These are phyloP conservation scores for Anthopleura sola DNA, from an alignment of 64 coral and sea anemone genomes.

Conservation along the genomic window DNA sequence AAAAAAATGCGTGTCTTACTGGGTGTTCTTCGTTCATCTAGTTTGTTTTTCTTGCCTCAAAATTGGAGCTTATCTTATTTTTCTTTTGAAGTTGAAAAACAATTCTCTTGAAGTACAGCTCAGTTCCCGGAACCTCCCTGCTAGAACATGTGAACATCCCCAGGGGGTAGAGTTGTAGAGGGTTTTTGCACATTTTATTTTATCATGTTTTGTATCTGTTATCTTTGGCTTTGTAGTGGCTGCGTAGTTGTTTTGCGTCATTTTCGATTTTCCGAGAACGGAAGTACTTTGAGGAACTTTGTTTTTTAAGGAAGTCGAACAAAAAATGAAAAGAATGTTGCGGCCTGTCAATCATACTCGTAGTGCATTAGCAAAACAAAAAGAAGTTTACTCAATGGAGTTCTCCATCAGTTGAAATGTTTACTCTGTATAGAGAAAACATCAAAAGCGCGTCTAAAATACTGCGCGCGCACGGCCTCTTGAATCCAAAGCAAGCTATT, in stretches of 20 bases:
- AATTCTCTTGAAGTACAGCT: background rate
- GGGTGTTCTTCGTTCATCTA: background rate
- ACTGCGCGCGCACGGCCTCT: background rate
- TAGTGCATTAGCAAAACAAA: background rate
- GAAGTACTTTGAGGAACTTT: background rate
- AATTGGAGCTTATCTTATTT: background rate
- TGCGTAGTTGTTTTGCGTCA: background rate
- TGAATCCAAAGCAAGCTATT: background rate
- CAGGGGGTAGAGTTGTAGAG: background rate
- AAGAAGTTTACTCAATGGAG: background rate
- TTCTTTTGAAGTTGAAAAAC: background rate
- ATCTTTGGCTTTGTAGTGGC: background rate
- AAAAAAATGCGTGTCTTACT: background rate
- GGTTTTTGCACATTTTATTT: background rate
- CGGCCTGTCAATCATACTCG: background rate
- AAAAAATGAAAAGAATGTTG: background rate
- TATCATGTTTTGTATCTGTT: background rate
- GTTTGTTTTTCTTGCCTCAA: background rate
- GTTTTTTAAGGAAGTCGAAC: background rate
- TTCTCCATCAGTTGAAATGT: background rate
- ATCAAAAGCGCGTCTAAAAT: background rate
- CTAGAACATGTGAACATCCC: background rate
- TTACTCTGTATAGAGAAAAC: background rate
- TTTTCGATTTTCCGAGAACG: background rate
- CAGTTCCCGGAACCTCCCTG: too few relatives aligned